Evolutionary conservation across 2,888 invertebrate species (phyloP).

Genomic region (Litoditis marina): DNA sequence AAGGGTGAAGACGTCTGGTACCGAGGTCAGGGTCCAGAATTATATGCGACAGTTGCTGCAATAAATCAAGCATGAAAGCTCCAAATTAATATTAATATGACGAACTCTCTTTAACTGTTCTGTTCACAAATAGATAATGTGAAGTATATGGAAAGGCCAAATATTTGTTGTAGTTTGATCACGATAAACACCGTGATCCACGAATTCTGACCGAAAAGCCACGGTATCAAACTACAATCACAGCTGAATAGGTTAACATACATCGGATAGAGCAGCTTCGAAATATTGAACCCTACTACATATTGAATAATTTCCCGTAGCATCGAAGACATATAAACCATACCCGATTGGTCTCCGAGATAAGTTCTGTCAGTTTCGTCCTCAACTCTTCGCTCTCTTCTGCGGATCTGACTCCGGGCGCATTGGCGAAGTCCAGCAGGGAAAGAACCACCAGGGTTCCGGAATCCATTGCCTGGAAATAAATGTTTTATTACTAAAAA

Average conservation of each 20-base stretch:
- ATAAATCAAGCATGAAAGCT: too few relatives aligned
- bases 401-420: slow-evolving; percentile 46
- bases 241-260: too few relatives aligned
- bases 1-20: slow-evolving; percentile 28
- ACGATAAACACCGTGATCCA: too few relatives aligned
- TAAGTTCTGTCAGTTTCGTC: slow-evolving; percentile 31
- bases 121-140: background rate
- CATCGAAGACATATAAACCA: background rate
- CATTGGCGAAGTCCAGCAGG: slow-evolving; percentile 41
- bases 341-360: slow-evolving; percentile 45
- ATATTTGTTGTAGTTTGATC: too few relatives aligned
- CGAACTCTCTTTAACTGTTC: background rate
- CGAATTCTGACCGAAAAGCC: too few relatives aligned
- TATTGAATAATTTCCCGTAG: too few relatives aligned
- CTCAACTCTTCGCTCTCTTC: slow-evolving; percentile 42
- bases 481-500: background rate
- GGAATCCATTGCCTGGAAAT: slow-evolving; percentile 33
- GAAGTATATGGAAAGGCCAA: too few relatives aligned
- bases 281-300: too few relatives aligned
- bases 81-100: background rate
- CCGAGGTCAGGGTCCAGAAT: slow-evolving; percentile 43
- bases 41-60: slow-evolving; percentile 44
- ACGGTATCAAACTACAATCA: too few relatives aligned
- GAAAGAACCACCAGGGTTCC: slow-evolving; percentile 47
- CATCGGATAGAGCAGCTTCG: too few relatives aligned